Conservation (phyloP, 2,888 invertebrate species). For the Nycteola revayana region DNA sequence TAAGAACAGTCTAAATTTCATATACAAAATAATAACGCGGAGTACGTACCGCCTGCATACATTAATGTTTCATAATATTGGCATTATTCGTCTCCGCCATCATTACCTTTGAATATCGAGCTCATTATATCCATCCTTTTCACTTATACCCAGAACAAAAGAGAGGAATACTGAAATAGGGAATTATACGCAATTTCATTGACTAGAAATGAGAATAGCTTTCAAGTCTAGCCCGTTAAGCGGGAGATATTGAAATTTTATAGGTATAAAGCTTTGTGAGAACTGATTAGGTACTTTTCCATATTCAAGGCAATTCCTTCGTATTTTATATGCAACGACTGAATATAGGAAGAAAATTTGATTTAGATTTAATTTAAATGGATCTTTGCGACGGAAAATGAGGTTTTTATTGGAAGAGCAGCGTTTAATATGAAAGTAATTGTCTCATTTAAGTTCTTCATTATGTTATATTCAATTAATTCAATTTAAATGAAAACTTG, state of each 20-base stretch:
- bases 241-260: conserved; percentile 60
- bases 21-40: too few species aligned
- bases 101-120: conserved; percentile 36
- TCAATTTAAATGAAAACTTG: too few species aligned
- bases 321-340: too few species aligned
- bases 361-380: conserved; percentile 8
- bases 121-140: conserved; percentile 40
- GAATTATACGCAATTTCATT: conserved; percentile 70
- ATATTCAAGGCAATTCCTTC: conserved; percentile 9
- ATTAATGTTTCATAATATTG: conserved; percentile 16
- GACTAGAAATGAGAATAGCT: conserved; percentile 55
- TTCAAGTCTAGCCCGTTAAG: conserved; percentile 40
- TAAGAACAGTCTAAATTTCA: too few species aligned
- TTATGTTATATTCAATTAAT: too few species aligned
- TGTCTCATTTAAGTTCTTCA: too few species aligned
- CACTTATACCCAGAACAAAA: conserved; percentile 37
- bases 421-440: too few species aligned
- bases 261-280: conserved; percentile 38
- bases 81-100: conserved; percentile 17
- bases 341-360: conserved; percentile 11
- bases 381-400: not conserved
- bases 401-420: too few species aligned
- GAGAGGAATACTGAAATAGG: conserved; percentile 43
- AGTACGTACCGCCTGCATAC: too few species aligned
- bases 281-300: conserved; percentile 32